Evolutionary conservation across 2,797 vertebrate species (phyloP).

Genomic region (Cirrhinus molitorella): DNA sequence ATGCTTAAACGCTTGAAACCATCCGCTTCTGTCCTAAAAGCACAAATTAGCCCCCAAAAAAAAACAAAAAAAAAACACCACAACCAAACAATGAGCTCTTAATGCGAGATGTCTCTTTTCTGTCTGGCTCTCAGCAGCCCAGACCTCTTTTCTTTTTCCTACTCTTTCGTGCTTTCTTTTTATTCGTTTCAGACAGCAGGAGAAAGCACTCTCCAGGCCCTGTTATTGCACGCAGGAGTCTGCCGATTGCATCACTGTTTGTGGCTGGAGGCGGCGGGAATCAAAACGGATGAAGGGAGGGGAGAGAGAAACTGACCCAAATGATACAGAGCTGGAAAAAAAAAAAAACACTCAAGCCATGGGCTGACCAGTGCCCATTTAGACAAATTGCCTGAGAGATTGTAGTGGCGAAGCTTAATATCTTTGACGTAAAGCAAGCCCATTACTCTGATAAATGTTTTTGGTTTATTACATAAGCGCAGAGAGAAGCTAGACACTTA

Average conservation of each 20-base stretch:
- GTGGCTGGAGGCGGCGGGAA: constrained; percentile 77
- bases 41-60: constrained; percentile 32
- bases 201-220: constrained; percentile 69
- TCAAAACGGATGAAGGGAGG: constrained; percentile 50
- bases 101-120: constrained; percentile 56
- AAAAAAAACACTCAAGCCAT: constrained; percentile 2
- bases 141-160: constrained; percentile 50
- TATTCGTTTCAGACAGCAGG: constrained; percentile 69
- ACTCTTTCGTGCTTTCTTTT: constrained; percentile 61
- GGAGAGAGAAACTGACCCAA: constrained; percentile 2
- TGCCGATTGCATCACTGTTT: constrained; percentile 81
- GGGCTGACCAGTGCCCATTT: neutral
- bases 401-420: neutral
- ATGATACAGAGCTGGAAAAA: constrained; percentile 22
- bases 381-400: constrained; percentile 38
- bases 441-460: constrained; percentile 30
- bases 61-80: constrained; percentile 38
- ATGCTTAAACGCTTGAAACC: neutral
- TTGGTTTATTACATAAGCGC: constrained; percentile 38
- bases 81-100: constrained; percentile 62
- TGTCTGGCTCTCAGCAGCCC: constrained; percentile 53
- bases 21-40: neutral
- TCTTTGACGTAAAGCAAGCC: neutral
- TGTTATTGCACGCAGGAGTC: constrained; percentile 79
- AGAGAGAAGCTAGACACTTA: constrained; percentile 42